These are phyloP conservation scores for Magallana ariakensis DNA, from an alignment of 1,140 invertebrate genomes.

Conservation along the genomic window DNA sequence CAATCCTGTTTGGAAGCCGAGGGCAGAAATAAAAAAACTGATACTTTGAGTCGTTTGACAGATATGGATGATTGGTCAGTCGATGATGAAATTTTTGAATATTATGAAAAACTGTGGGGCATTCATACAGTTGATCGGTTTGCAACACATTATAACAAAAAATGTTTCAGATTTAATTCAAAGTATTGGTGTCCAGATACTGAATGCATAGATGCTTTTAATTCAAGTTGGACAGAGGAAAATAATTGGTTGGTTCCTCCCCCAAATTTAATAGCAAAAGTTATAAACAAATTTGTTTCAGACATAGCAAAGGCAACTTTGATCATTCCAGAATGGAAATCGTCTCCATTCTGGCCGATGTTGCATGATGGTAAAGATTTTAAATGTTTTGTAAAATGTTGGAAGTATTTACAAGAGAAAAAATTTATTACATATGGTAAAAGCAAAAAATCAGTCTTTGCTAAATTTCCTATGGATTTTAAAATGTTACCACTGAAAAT, in stretches of 20 bases:
- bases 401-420: background rate
- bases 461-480: too few relatives aligned
- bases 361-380: background rate
- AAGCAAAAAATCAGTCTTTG: slow-evolving; percentile 21
- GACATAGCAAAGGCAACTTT: too few relatives aligned
- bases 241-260: too few relatives aligned
- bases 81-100: background rate
- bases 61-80: slow-evolving; percentile 54
- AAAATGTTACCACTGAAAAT: background rate
- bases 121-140: slow-evolving; percentile 51
- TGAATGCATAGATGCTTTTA: too few relatives aligned
- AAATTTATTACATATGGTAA: background rate
- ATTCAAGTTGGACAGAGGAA: too few relatives aligned
- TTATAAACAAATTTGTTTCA: too few relatives aligned
- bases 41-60: too few relatives aligned
- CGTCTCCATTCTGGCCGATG: slow-evolving; percentile 45
- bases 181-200: slow-evolving; percentile 53
- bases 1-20: too few relatives aligned
- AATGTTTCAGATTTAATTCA: slow-evolving; percentile 47
- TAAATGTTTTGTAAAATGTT: background rate
- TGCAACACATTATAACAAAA: slow-evolving; percentile 42
- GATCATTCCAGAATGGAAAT: too few relatives aligned
- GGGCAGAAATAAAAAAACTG: too few relatives aligned
- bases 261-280: too few relatives aligned
- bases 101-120: slow-evolving; percentile 39